Base-by-base conservation (phyloP, 2,888 invertebrate species). In the Caenorhabditis zanzibari region DNA sequence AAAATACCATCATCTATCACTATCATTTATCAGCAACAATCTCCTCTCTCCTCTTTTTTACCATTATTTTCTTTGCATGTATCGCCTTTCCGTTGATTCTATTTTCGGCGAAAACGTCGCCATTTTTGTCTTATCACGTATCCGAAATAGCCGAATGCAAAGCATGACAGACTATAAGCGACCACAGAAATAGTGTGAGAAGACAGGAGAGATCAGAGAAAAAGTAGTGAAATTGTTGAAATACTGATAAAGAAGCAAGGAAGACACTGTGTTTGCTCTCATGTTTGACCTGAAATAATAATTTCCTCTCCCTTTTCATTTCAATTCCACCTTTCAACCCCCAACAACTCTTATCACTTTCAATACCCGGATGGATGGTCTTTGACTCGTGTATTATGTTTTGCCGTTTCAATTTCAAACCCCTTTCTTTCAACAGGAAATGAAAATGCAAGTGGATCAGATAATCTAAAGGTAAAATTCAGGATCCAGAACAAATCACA, bases 21-120 rank as follows among this genome's bases (percentile, higher is more conserved):
- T 64, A 64, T 56, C 74, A 75, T 58, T 75, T 66, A 56, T 74
- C 61, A 73, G 47, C 61, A 58, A 44, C 59, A 61, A 63, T 63
- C 73, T 32, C 73, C 47, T 47, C 19, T 47, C 64, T 35, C 26
- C 26, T 66, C 38, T 35, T 58, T 58, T 63, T 44, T 44, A 44
- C 71, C 44, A 58, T 58, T 19, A 24, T 35, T 58, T 19, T 19
- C 47, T 58, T n/a, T 32, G 1, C 52, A 54, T 54, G 63, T 75
- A 32, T 22, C 22, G 54, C 41, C 6, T n/a, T 58, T 66, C 32
- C 35, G 38, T 12, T 28, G 28, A 35, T 47, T 68, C 77, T 77
- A 77, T 77, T 77, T 77, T 77, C 77, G 77, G 61, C 77, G 77
- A 77, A 77, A 63, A 38, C n/a, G 38, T 41, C 38, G 52, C 77